Conservation (phyloP, 2,113 vertebrate species). For the Acanthochromis polyacanthus region DNA sequence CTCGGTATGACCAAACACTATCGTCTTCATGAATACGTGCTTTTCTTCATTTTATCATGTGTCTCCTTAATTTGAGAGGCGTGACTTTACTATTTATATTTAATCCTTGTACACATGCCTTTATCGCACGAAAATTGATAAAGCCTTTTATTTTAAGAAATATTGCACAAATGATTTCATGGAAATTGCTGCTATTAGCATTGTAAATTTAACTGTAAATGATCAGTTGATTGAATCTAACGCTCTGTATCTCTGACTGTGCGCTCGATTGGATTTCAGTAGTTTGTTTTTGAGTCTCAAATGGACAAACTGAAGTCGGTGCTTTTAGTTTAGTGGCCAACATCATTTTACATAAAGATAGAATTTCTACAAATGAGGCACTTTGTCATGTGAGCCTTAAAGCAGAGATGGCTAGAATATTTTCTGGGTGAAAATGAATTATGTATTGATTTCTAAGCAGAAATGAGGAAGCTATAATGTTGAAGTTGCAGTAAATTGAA, state of each 20-base stretch:
- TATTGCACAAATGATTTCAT: constrained; percentile 77
- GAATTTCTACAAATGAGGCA: constrained; percentile 42
- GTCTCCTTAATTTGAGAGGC: constrained; percentile 35
- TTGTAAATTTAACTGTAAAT: constrained; percentile 69
- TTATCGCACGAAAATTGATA: constrained; percentile 60
- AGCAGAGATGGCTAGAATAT: constrained; percentile 3
- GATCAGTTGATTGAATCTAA: constrained; percentile 34
- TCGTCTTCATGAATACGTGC: constrained; percentile 9
- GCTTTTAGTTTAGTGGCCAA: constrained; percentile 43
- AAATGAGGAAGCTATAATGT: neutral
- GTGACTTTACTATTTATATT: constrained; percentile 70
- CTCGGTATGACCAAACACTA: constrained; percentile 33
- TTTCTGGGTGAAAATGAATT: constrained; percentile 10
- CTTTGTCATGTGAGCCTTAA: constrained; percentile 59
- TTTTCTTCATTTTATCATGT: constrained; percentile 38
- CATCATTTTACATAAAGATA: constrained; percentile 34
- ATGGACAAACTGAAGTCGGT: constrained; percentile 13
- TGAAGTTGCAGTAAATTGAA: neutral
- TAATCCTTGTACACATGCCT: constrained; percentile 65
- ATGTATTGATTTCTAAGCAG: neutral
- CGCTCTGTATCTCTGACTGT: constrained; percentile 34
- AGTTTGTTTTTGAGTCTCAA: constrained; percentile 19
- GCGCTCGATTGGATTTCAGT: neutral
- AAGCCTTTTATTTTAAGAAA: constrained; percentile 55
- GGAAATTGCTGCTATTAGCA: constrained; percentile 76